Conservation (phyloP, 2,113 vertebrate genomes). For the Chauna torquata region DNA sequence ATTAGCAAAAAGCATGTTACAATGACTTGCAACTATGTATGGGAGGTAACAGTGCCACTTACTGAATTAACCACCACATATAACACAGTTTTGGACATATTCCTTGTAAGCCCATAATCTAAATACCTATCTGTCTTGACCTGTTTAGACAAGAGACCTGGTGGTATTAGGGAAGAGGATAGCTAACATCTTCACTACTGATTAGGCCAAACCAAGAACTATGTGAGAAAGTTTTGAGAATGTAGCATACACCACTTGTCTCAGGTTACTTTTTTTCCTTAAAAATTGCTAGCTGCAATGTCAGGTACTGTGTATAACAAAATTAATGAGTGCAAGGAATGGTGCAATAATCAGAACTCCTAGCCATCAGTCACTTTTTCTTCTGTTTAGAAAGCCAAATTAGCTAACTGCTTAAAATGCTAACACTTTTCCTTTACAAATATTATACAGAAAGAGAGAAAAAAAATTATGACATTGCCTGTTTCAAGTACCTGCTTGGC, state of each 20-base stretch:
- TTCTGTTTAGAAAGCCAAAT: conserved; percentile 26
- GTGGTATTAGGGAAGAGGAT: neutral
- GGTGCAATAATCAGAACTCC: neutral
- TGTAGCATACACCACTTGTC: neutral
- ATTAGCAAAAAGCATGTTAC: neutral
- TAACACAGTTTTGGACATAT: neutral
- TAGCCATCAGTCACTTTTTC: conserved; percentile 41
- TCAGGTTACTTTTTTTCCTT: neutral
- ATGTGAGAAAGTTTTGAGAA: neutral
- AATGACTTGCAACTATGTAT: neutral
- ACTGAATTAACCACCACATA: neutral
- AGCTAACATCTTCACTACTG: neutral
- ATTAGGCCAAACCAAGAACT: neutral
- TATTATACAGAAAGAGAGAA: neutral
- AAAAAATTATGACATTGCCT: neutral
- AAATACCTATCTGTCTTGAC: neutral
- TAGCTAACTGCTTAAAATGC: conserved; percentile 64
- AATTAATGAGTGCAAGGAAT: neutral
- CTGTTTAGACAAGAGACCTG: neutral
- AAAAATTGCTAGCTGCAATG: neutral
- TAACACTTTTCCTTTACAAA: conserved; percentile 64
- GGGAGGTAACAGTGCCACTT: neutral
- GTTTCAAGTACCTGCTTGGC: neutral
- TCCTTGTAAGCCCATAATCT: neutral
- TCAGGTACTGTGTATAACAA: neutral